A percentile compares a stretch with the other conserved stretches of the same genome.
phyloP scores from a whole-genome alignment of 2,113 vertebrate species.

The Gnathonemus echidnorhynchus region DNA sequence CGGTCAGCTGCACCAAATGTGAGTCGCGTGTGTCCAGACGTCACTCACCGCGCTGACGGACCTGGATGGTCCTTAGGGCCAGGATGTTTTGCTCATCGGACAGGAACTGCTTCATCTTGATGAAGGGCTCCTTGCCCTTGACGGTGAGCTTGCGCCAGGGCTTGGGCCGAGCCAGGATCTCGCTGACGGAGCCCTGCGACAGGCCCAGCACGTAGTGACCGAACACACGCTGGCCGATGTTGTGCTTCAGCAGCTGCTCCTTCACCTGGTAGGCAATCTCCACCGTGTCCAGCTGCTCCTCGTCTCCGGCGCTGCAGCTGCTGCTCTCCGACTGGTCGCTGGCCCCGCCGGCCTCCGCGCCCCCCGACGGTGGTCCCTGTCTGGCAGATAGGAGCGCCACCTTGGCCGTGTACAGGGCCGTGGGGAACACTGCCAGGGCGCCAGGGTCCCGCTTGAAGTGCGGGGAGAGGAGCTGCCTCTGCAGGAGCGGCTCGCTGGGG shows the following conservation, averaged over 20 bases:
- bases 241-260: slow-evolving; percentile 96
- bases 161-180: slow-evolving; percentile 95
- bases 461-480: slow-evolving; percentile 70
- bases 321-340: slow-evolving; percentile 71
- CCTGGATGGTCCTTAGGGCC: slow-evolving; percentile 94
- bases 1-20: slow-evolving; percentile 25
- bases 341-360: slow-evolving; percentile 56
- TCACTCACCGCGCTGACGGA: slow-evolving; percentile 93
- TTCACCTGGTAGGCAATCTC: slow-evolving; percentile 98
- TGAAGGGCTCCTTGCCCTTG: slow-evolving; percentile 96
- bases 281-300: slow-evolving; percentile 87
- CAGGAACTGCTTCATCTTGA: slow-evolving; percentile 99
- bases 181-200: slow-evolving; percentile 94
- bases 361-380: slow-evolving; percentile 39
- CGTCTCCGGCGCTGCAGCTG: slow-evolving; percentile 58
- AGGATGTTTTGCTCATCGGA: slow-evolving; percentile 96
- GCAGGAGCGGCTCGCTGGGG: slow-evolving; percentile 60
- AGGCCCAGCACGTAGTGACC: slow-evolving; percentile 95
- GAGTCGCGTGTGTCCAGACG: neutral
- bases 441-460: slow-evolving; percentile 73
- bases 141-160: slow-evolving; percentile 98
- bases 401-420: slow-evolving; percentile 74
- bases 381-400: slow-evolving; percentile 55
- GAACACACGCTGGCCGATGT: slow-evolving; percentile 94
- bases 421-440: slow-evolving; percentile 63